phyloP scores from a whole-genome alignment of 1,140 invertebrate species.

The Aphidius gifuensis region DNA sequence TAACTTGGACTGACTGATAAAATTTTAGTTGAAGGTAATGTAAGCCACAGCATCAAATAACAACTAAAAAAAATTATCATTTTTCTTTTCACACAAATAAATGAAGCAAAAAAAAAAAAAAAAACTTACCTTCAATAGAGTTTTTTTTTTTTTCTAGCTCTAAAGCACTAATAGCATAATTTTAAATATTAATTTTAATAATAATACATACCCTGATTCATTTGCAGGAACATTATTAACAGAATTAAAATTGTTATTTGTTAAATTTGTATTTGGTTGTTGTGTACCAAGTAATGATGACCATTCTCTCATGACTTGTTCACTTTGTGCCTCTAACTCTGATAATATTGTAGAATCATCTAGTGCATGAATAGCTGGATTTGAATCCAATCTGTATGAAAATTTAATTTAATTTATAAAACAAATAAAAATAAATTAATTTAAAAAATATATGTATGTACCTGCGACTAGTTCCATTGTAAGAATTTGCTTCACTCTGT shows the following conservation, averaged over 20 bases:
- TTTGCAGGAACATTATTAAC: constrained; percentile 24
- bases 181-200: constrained; percentile 14
- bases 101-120: too few relatives aligned
- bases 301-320: constrained; percentile 59
- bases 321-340: constrained; percentile 55
- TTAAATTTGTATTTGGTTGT: constrained; percentile 43
- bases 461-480: constrained; percentile 45
- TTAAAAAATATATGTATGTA: constrained; percentile 7
- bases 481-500: constrained; percentile 66
- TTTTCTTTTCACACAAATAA: constrained; percentile 3
- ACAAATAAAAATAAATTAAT: constrained; percentile 10
- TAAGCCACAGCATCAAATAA: too few relatives aligned
- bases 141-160: too few relatives aligned
- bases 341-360: constrained; percentile 55
- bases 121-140: too few relatives aligned
- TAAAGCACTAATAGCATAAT: neutral
- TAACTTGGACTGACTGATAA: too few relatives aligned
- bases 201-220: constrained; percentile 50
- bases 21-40: too few relatives aligned
- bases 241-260: constrained; percentile 46
- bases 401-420: neutral
- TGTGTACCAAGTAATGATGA: constrained; percentile 53
- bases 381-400: constrained; percentile 49
- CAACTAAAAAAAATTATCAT: neutral
- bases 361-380: constrained; percentile 52